Base-by-base conservation (phyloP, 1,140 invertebrate species). In the Potamilus streckersoni region DNA sequence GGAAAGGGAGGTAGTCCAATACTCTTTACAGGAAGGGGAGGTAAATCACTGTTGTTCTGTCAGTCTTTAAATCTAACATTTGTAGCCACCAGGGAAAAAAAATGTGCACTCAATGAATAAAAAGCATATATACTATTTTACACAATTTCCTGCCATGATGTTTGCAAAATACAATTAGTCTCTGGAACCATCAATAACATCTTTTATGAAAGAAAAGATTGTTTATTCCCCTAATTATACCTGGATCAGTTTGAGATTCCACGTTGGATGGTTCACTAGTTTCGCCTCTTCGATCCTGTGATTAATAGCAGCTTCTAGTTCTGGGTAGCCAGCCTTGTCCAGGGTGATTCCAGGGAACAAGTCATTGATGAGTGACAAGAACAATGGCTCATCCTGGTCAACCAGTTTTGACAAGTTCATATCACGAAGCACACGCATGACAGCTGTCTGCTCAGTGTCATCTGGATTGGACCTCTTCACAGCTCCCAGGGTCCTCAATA, bases 401-500 rank as follows among this genome's bases (percentile, higher is more conserved):
- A 96, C 86, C 20, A 99, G 91, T 91, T 99, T 99, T 0, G 97
- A 98, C 20, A 99, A 92, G 92, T 99, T 99, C 97, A 99, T 99
- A 87, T 98, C 97, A 82, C 97, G 91, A 15, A 98, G 89, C 15
- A 98, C 97, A 85, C 97, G 91, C 97, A 98, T 98, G 1, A 98
- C 97, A 81, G 97, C 98, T 1, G 96, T 98, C 83, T 95, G 95
- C 89, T 98, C 97, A 31, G 95, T 94, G 89, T 98, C 97, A 90
- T 96, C 94, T 12, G 93, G 94, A 88, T 96, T 97, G 2, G 94
- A 93, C 82, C 97, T 91, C 90, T 98, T 98, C 0, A 95, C 93
- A 1, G 97, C 95, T 20, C 97, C 97, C 19, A 99, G 91, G 19
- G 96, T 97, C 81, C 97, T 91, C 59, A 99, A 90, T 5, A 98